phyloP scores from a whole-genome alignment of 2,888 invertebrate genomes.

The Chironomus riparius region DNA sequence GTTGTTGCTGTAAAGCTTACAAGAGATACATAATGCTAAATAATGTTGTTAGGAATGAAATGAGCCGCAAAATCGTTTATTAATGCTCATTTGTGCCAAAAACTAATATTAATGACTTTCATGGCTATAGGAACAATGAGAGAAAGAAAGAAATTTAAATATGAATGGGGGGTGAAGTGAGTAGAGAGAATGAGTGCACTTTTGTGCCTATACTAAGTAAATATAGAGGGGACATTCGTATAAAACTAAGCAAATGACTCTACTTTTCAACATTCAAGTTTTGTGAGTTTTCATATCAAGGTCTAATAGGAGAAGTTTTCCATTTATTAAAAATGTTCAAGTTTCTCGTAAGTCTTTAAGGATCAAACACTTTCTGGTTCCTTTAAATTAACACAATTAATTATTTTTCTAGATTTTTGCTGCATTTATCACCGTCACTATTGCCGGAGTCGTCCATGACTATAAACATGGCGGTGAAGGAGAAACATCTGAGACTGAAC shows the following conservation, averaged over 20 bases:
- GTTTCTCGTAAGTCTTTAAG: constrained; percentile 28
- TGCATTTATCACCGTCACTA: constrained; percentile 24
- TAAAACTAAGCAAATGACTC: constrained; percentile 11
- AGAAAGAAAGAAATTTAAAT: not conserved
- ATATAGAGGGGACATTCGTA: constrained; percentile 15
- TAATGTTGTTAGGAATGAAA: not conserved
- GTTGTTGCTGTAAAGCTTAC: too few species aligned
- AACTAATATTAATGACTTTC: not conserved
- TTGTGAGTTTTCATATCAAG: not conserved
- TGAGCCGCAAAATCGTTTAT: not conserved
- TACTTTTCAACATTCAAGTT: constrained; percentile 22
- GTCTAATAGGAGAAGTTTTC: not conserved
- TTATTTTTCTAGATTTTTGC: constrained; percentile 24
- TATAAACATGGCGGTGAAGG: constrained; percentile 41
- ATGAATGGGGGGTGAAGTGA: not conserved
- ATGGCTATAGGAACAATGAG: not conserved
- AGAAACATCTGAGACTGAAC: constrained; percentile 45
- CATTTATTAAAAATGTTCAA: constrained; percentile 28
- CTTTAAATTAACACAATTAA: not conserved
- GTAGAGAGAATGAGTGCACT: not conserved
- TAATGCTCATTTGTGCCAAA: constrained; percentile 7
- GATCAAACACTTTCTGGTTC: not conserved
- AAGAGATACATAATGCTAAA: too few species aligned
- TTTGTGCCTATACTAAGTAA: not conserved
- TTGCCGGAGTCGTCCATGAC: constrained; percentile 30